A percentile compares a stretch with the other conserved stretches of the same genome.
These are phyloP conservation scores for Hiodon alosoides DNA, from an alignment of 2,113 vertebrate genomes.

Conservation along the genomic window DNA sequence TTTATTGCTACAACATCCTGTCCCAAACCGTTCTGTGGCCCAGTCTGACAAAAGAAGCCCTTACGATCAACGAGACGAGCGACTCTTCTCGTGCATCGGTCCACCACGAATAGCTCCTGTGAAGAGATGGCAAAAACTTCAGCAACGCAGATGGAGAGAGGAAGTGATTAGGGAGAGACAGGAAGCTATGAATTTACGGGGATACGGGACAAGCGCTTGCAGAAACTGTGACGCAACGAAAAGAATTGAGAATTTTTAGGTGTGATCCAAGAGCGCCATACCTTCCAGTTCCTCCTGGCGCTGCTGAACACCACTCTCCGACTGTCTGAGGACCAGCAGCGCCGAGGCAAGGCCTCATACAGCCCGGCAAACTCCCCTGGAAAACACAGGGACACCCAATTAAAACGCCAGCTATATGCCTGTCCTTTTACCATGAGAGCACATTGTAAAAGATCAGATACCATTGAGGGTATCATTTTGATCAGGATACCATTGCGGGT, in stretches of 20 bases:
- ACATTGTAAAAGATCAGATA: too few relatives aligned
- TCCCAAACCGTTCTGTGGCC: not conserved
- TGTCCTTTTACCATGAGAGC: not conserved
- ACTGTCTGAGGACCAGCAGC: constrained; percentile 53
- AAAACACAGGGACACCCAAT: not conserved
- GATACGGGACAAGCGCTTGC: not conserved
- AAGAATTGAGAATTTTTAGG: too few relatives aligned
- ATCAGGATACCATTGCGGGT: too few relatives aligned
- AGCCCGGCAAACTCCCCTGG: constrained; percentile 41
- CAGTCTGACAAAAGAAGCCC: not conserved
- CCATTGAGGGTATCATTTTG: too few relatives aligned
- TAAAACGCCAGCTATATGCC: too few relatives aligned
- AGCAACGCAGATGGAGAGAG: not conserved
- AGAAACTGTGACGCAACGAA: too few relatives aligned
- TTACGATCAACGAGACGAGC: constrained; percentile 32
- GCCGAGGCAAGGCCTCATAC: constrained; percentile 35
- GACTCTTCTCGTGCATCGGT: constrained; percentile 28
- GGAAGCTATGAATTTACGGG: not conserved
- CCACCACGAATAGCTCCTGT: constrained; percentile 40
- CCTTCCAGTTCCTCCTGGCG: constrained; percentile 41
- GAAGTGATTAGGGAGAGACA: not conserved
- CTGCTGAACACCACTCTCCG: constrained; percentile 46
- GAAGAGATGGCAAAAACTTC: not conserved
- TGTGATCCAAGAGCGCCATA: constrained; percentile 5
- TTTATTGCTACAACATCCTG: too few relatives aligned